Percentiles rank a stretch among this genome's conserved stretches.
These are phyloP conservation scores for Lycaena phlaeas DNA, from an alignment of 2,888 invertebrate species.

Conservation along the genomic window DNA sequence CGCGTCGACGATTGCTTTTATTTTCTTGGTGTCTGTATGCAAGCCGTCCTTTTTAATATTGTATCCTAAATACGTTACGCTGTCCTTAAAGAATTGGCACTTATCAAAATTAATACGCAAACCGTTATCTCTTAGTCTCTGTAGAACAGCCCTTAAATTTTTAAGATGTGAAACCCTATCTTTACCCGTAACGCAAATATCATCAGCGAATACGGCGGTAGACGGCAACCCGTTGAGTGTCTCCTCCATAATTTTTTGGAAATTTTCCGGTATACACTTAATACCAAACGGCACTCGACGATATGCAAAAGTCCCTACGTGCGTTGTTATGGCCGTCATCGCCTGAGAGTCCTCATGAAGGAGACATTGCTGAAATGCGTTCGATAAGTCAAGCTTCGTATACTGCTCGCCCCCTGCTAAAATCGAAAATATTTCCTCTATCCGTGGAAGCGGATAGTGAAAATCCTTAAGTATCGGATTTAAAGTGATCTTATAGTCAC, in stretches of 20 bases:
- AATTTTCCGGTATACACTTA: constrained; percentile 18
- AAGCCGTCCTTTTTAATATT: constrained; percentile 1
- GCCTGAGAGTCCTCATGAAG: constrained; percentile 18
- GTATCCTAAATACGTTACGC: constrained; percentile 8
- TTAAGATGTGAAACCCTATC: background rate
- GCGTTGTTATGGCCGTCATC: constrained; percentile 22
- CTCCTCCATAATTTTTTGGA: constrained; percentile 25
- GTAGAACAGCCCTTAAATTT: background rate
- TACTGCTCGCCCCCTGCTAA: constrained; percentile 20
- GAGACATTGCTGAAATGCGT: constrained; percentile 20
- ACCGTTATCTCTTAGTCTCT: background rate
- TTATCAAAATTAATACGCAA: constrained; percentile 3
- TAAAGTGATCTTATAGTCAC: constrained; percentile 23
- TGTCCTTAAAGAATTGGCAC: constrained; percentile 4
- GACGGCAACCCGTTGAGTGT: background rate
- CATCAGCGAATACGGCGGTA: background rate
- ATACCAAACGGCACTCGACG: background rate
- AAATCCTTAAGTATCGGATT: constrained; percentile 19
- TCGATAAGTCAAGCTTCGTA: constrained; percentile 21
- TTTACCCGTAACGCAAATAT: background rate
- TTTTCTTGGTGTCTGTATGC: no score
- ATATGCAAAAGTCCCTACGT: constrained; percentile 17
- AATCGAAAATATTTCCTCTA: constrained; percentile 17
- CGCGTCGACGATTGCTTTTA: constrained; percentile 1
- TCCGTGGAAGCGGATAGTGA: constrained; percentile 20